Conservation (phyloP, 2,113 vertebrate species). For the Passer domesticus region DNA sequence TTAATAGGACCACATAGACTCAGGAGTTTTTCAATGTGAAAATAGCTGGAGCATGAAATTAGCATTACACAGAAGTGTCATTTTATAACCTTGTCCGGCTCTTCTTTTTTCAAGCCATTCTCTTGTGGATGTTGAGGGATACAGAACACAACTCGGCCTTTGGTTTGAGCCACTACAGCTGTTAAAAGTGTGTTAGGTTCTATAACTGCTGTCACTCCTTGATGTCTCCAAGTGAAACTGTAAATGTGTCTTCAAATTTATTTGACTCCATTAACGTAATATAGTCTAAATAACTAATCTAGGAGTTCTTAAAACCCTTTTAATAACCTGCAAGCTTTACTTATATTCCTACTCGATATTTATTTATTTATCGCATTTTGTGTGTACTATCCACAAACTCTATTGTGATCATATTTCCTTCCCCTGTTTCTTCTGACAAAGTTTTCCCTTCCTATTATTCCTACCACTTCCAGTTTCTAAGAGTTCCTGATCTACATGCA, state of each 20-base stretch:
- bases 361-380: neutral
- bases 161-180: neutral
- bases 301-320: neutral
- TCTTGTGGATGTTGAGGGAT: neutral
- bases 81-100: neutral
- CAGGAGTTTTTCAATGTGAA: neutral
- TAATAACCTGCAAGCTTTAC: neutral
- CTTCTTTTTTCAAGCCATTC: neutral
- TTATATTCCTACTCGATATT: neutral
- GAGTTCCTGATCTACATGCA: neutral
- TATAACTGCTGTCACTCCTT: neutral
- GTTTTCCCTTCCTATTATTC: neutral
- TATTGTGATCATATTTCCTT: neutral
- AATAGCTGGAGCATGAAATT: neutral
- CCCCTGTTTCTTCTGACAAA: neutral
- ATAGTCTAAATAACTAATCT: neutral
- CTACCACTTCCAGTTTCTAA: neutral
- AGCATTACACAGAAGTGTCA: neutral
- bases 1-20: neutral
- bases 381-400: neutral
- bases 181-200: neutral
- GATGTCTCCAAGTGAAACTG: neutral
- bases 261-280: neutral
- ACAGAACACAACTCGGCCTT: accelerated
- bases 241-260: neutral